phyloP scores from a whole-genome alignment of 23 tunicate species.

The Halocynthia roretzi region DNA sequence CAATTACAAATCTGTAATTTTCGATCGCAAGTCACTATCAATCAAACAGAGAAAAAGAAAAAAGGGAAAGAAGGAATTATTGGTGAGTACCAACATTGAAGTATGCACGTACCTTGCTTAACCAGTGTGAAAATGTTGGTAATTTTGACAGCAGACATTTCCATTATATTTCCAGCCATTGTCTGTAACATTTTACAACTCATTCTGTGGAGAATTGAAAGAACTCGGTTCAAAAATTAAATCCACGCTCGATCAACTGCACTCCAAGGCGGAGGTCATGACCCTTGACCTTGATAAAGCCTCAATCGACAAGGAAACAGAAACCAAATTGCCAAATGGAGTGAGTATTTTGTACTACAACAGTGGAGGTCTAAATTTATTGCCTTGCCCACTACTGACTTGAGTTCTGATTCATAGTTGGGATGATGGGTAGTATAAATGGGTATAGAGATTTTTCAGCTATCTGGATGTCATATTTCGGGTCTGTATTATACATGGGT shows the following conservation, averaged over 20 bases:
- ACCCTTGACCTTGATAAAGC: constrained; percentile 26
- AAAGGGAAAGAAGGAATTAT: constrained; percentile 40
- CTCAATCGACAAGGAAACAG: too few relatives aligned
- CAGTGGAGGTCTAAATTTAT: too few relatives aligned
- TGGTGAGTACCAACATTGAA: constrained; percentile 17
- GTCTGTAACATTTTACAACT: constrained; percentile 14
- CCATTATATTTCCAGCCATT: constrained; percentile 10
- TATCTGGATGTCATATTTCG: too few relatives aligned
- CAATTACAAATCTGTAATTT: constrained; percentile 17
- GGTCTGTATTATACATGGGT: too few relatives aligned
- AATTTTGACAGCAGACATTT: neutral
- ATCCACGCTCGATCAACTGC: constrained; percentile 1
- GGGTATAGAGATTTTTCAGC: too few relatives aligned
- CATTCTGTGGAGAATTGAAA: neutral
- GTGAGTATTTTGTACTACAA: neutral
- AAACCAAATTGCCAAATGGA: constrained; percentile 5
- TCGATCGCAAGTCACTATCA: constrained; percentile 19
- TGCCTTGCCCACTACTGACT: neutral
- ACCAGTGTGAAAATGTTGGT: neutral
- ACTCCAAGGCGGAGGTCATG: constrained; percentile 29
- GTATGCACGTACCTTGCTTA: neutral
- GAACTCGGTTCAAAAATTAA: constrained; percentile 16
- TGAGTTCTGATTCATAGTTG: neutral
- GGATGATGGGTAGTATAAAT: too few relatives aligned
- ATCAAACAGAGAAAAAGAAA: constrained; percentile 44